Evolutionary conservation across 2,888 invertebrate species (phyloP).

Genomic region (Laothoe populi): DNA sequence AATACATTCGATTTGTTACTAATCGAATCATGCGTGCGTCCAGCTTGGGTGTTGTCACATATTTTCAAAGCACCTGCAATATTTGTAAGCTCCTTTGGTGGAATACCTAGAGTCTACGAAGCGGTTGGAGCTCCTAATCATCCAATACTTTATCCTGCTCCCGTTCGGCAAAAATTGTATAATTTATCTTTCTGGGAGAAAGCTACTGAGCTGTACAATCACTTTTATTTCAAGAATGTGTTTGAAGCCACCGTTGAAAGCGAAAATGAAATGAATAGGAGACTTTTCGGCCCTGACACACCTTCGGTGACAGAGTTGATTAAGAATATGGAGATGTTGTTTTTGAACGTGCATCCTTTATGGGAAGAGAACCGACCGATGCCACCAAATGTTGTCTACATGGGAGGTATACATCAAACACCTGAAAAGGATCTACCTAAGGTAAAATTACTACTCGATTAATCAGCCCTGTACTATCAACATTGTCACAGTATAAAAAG

Average conservation of each 20-base stretch:
- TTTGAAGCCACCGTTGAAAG: conserved; percentile 11
- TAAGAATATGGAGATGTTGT: conserved; percentile 46
- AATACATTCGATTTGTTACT: conserved; percentile 41
- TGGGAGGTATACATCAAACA: conserved; percentile 61
- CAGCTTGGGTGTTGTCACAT: conserved; percentile 39
- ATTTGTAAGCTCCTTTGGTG: conserved; percentile 48
- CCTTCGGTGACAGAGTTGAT: conserved; percentile 26
- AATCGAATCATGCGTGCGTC: conserved; percentile 38
- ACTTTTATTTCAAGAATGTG: conserved; percentile 26
- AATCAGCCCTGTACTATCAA: too few species aligned
- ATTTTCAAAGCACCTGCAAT: conserved; percentile 46
- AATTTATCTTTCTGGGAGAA: conserved; percentile 42
- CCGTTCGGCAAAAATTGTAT: conserved; percentile 37
- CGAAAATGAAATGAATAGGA: conserved; percentile 36
- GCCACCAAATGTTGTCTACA: conserved; percentile 56
- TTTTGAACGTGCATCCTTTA: conserved; percentile 58
- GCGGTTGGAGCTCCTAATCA: conserved; percentile 47
- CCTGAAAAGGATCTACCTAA: conserved; percentile 34
- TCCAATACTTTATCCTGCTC: conserved; percentile 47
- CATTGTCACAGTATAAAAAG: too few species aligned
- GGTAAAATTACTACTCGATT: too few species aligned
- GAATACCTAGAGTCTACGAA: conserved; percentile 36
- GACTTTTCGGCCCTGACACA: conserved; percentile 29
- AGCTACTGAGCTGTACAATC: conserved; percentile 32
- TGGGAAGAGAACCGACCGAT: conserved; percentile 53